Conservation (phyloP, 64 coral and sea anemone genomes). For the Orbicella faveolata region DNA sequence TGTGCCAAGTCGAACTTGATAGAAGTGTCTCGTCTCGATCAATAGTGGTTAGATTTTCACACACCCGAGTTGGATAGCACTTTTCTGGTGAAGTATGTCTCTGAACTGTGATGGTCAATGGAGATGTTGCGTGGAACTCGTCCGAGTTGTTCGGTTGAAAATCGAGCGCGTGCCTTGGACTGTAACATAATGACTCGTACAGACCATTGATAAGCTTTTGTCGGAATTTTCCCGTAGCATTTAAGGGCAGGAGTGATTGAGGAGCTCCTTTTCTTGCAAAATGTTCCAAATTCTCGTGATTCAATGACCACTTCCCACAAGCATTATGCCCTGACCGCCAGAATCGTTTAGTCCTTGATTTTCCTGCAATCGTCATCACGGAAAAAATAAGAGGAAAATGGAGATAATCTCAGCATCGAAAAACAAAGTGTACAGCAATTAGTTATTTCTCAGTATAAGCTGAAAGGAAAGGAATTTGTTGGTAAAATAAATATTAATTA, state of each 20-base stretch:
- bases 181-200: constrained; percentile 93
- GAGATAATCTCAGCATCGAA: neutral
- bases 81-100: constrained; percentile 23
- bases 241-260: constrained; percentile 21
- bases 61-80: constrained; percentile 4
- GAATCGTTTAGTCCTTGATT: constrained; percentile 45
- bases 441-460: neutral
- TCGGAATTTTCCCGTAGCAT: constrained; percentile 64
- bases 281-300: constrained; percentile 49
- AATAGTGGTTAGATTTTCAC: constrained; percentile 37
- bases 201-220: constrained; percentile 83
- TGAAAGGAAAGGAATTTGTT: constrained; percentile 3
- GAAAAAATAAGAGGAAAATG: constrained; percentile 11
- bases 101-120: neutral
- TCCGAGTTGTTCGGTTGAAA: constrained; percentile 49
- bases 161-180: constrained; percentile 65
- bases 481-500: constrained; percentile 77
- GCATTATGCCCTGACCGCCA: constrained; percentile 45
- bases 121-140: constrained; percentile 3
- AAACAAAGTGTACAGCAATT: neutral
- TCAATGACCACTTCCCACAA: neutral
- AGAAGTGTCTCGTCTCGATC: constrained; percentile 35
- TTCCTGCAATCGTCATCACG: constrained; percentile 25
- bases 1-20: constrained; percentile 31
- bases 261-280: constrained; percentile 48